Percentiles rank a stretch among this genome's conserved stretches.
Evolutionary conservation across 2,888 invertebrate genomes (phyloP).

Genomic region (Campaea margaritaria): DNA sequence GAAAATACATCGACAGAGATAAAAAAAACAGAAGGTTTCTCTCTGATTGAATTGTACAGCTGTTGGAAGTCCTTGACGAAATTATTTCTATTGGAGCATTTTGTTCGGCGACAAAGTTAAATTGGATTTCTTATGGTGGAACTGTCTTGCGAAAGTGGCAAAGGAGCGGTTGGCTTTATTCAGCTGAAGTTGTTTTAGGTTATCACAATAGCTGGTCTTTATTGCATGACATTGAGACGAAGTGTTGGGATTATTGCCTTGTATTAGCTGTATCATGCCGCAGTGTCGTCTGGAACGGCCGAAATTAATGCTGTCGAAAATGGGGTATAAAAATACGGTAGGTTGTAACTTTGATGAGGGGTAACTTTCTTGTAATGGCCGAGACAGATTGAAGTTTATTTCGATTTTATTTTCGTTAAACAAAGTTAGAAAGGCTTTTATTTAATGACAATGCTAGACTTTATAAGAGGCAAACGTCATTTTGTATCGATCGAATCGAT

Average conservation of each 20-base stretch:
- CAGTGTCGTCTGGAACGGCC: constrained; percentile 27
- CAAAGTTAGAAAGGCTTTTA: background rate
- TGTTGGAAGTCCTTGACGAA: constrained; percentile 79
- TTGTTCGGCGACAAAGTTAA: constrained; percentile 82
- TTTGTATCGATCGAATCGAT: background rate
- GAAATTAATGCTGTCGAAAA: constrained; percentile 30
- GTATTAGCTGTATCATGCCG: constrained; percentile 42
- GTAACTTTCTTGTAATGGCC: constrained; percentile 25
- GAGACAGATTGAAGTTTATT: constrained; percentile 29
- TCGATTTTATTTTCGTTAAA: constrained; percentile 18
- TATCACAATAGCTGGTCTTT: constrained; percentile 70
- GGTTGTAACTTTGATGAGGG: constrained; percentile 30
- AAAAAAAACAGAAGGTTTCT: constrained; percentile 68
- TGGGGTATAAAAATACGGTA: constrained; percentile 31
- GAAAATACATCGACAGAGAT: constrained; percentile 60
- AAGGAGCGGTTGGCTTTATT: constrained; percentile 70
- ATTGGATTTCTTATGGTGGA: constrained; percentile 83
- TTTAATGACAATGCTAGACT: background rate
- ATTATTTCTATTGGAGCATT: constrained; percentile 84
- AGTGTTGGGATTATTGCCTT: constrained; percentile 50
- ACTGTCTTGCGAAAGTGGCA: constrained; percentile 71
- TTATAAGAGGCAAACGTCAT: background rate
- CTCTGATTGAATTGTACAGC: constrained; percentile 82
- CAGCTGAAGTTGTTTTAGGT: constrained; percentile 67
- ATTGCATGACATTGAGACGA: constrained; percentile 47